These are phyloP conservation scores for Synodontis membranacea DNA, from an alignment of 2,113 vertebrate species.

Conservation along the genomic window DNA sequence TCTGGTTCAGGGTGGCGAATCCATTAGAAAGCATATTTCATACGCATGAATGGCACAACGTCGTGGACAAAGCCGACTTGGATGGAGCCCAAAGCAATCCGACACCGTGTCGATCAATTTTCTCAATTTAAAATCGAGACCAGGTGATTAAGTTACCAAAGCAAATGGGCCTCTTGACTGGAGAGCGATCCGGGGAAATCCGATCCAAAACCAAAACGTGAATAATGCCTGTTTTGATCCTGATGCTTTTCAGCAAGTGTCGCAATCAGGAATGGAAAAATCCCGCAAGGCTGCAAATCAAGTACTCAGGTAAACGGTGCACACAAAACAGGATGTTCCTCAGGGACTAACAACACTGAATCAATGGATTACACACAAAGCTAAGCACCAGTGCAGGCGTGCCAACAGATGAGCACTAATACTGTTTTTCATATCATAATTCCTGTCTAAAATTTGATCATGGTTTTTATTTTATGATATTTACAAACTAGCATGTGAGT, in stretches of 20 bases:
- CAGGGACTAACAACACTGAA: background rate
- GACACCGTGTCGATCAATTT: slow-evolving; percentile 80
- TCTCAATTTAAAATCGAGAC: slow-evolving; percentile 77
- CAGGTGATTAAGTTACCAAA: slow-evolving; percentile 78
- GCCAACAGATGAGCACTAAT: no score
- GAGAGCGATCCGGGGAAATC: slow-evolving; percentile 65
- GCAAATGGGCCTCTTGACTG: slow-evolving; percentile 63
- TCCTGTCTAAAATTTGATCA: background rate
- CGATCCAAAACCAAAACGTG: slow-evolving; percentile 49
- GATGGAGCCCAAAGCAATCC: slow-evolving; percentile 66
- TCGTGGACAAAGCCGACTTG: slow-evolving; percentile 69
- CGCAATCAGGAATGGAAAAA: slow-evolving; percentile 58
- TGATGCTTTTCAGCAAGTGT: slow-evolving; percentile 23
- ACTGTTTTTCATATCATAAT: background rate
- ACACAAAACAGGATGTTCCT: background rate
- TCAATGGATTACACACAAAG: background rate
- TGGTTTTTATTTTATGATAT: background rate
- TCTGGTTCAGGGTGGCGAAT: slow-evolving; percentile 68
- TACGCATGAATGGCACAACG: slow-evolving; percentile 72
- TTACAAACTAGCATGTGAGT: background rate
- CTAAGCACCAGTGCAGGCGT: background rate
- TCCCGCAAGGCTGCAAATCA: background rate
- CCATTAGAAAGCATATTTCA: slow-evolving; percentile 68
- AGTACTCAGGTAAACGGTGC: background rate
- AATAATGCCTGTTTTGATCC: background rate